Conservation (phyloP, 2,888 invertebrate species). For the Nyleta sp. region DNA sequence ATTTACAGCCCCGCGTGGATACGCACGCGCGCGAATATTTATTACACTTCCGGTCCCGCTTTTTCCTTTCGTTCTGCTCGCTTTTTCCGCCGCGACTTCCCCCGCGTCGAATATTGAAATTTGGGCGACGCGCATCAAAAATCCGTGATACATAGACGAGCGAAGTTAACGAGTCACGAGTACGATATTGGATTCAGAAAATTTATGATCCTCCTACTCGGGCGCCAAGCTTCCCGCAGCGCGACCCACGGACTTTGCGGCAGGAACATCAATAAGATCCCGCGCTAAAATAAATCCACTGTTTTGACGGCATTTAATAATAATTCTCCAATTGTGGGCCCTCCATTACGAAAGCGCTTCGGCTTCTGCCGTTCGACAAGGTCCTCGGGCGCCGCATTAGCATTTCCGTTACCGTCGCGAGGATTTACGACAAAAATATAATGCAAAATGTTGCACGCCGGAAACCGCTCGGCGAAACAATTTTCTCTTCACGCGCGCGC, state of each 20-base stretch:
- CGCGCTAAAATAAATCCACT: constrained; percentile 77
- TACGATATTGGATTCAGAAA: constrained; percentile 78
- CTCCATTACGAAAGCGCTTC: constrained; percentile 69
- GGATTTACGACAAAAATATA: constrained; percentile 69
- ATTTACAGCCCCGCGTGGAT: background rate
- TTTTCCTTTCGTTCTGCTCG: background rate
- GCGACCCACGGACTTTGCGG: constrained; percentile 72
- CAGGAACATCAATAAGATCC: constrained; percentile 77
- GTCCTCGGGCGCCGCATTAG: constrained; percentile 70
- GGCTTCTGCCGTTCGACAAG: constrained; percentile 66
- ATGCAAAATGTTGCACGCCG: constrained; percentile 45
- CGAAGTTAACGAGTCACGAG: constrained; percentile 76
- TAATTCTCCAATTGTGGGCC: constrained; percentile 75
- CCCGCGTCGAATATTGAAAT: constrained; percentile 62
- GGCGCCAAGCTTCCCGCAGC: constrained; percentile 73
- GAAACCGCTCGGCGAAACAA: constrained; percentile 46
- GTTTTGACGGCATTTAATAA: constrained; percentile 79
- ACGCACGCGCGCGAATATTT: background rate
- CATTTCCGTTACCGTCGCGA: constrained; percentile 72
- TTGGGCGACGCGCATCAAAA: constrained; percentile 64
- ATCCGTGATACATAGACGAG: constrained; percentile 69
- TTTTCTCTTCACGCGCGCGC: constrained; percentile 40
- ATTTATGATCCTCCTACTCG: constrained; percentile 77
- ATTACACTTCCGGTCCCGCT: background rate
- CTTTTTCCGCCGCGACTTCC: background rate